phyloP scores from a whole-genome alignment of 2,888 invertebrate genomes.

The Acleris cristana region DNA sequence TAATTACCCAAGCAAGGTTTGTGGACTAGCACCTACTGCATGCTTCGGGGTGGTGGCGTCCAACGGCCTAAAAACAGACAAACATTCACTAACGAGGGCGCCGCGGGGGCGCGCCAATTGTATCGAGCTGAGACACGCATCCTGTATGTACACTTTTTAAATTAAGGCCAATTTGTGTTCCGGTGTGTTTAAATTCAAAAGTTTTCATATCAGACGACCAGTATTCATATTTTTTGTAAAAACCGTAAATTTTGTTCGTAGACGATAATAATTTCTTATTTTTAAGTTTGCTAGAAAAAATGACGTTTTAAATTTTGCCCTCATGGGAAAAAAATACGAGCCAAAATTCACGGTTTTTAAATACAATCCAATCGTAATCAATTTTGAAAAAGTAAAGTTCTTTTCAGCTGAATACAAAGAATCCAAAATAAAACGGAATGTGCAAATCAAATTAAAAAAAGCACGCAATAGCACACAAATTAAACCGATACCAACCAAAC shows the following conservation, averaged over 20 bases:
- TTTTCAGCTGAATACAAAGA: conserved; percentile 44
- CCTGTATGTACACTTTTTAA: neutral
- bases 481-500: conserved; percentile 12
- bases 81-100: conserved; percentile 71
- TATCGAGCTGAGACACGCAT: conserved; percentile 50
- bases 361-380: conserved; percentile 22
- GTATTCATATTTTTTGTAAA: conserved; percentile 3
- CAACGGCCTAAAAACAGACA: conserved; percentile 87
- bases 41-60: conserved; percentile 83
- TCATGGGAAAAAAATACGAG: too few species aligned
- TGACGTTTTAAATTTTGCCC: too few species aligned
- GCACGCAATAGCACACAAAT: conserved; percentile 39
- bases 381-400: conserved; percentile 7
- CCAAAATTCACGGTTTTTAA: conserved; percentile 21
- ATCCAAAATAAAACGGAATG: conserved; percentile 27
- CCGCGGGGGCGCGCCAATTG: conserved; percentile 42
- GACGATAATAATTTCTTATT: neutral
- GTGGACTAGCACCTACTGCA: conserved; percentile 83
- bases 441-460: conserved; percentile 37
- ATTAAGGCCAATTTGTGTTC: neutral
- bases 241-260: conserved; percentile 22
- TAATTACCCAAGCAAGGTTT: conserved; percentile 87
- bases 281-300: neutral
- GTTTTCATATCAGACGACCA: too few species aligned
- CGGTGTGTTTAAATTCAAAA: too few species aligned